Percentiles rank a stretch among this genome's conserved stretches.
phyloP scores from a whole-genome alignment of 2,113 vertebrate genomes.

The Ceyx cyanopectus region DNA sequence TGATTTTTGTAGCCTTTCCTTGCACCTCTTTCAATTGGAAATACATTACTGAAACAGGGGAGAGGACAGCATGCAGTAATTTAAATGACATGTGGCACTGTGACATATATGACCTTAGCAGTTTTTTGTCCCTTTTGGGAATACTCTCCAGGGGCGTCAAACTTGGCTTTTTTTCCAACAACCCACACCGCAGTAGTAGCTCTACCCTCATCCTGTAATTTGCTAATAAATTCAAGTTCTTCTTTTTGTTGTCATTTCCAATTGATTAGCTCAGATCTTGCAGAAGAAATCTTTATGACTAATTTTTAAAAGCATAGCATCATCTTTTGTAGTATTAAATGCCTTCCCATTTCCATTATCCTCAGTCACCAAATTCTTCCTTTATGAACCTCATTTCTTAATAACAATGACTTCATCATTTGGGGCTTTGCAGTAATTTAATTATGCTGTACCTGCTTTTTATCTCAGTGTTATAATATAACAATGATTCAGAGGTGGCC shows the following conservation, averaged over 20 bases:
- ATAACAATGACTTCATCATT: background rate
- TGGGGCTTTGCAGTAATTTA: background rate
- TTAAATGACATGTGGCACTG: background rate
- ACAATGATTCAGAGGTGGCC: background rate
- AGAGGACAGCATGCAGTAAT: background rate
- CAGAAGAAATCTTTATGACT: background rate
- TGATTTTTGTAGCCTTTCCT: background rate
- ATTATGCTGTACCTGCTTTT: background rate
- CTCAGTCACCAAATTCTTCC: background rate
- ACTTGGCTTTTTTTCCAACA: background rate
- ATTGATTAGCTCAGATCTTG: background rate
- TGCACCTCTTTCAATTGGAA: background rate
- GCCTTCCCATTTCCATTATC: background rate
- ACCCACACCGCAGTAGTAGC: background rate
- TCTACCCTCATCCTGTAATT: background rate
- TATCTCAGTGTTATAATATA: background rate
- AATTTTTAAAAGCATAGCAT: background rate
- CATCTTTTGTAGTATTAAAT: background rate
- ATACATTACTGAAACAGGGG: background rate
- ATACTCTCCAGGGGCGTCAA: background rate
- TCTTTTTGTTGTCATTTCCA: background rate
- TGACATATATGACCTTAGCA: background rate
- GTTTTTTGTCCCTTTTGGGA: background rate
- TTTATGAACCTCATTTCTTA: background rate
- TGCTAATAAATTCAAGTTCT: background rate